Evolutionary conservation across 2,888 invertebrate genomes (phyloP).

Genomic region (Tanytarsus gracilentus): DNA sequence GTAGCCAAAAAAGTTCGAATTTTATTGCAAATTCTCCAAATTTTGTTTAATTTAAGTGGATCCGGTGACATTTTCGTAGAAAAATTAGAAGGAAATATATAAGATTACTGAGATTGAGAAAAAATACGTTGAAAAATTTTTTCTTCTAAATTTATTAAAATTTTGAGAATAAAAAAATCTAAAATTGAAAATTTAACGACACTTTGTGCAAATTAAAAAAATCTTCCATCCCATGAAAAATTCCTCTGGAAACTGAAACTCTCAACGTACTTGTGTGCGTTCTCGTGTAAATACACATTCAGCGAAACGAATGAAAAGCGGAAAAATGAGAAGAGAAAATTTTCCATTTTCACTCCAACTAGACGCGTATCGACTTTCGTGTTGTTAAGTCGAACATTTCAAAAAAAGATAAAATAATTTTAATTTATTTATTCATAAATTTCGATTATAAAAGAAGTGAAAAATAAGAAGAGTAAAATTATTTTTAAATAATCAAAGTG

Average conservation of each 20-base stretch:
- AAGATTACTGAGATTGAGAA: no score
- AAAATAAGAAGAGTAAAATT: background rate
- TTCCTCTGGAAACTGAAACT: background rate
- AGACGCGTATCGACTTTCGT: slow-evolving; percentile 21
- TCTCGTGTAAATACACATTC: background rate
- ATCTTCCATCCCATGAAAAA: no score
- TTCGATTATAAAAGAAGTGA: background rate
- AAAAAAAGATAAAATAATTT: no score
- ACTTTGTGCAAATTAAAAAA: no score
- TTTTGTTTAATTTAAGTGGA: slow-evolving; percentile 47
- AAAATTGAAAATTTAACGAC: background rate
- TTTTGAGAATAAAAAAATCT: background rate
- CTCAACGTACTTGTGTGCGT: background rate
- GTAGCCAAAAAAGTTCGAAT: slow-evolving; percentile 43
- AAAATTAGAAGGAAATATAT: background rate
- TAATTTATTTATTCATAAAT: no score
- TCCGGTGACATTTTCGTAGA: background rate
- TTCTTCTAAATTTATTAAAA: background rate
- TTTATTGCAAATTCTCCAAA: slow-evolving; percentile 74
- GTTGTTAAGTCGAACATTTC: slow-evolving; percentile 10
- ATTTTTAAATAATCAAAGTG: no score
- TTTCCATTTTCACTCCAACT: background rate
- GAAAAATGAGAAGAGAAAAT: background rate
- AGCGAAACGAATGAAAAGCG: background rate
- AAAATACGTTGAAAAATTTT: no score